A percentile compares a stretch with the other conserved stretches of the same genome.
Conservation (phyloP, 2,797 vertebrate species). For the Enteromius unitaeniatus region DNA sequence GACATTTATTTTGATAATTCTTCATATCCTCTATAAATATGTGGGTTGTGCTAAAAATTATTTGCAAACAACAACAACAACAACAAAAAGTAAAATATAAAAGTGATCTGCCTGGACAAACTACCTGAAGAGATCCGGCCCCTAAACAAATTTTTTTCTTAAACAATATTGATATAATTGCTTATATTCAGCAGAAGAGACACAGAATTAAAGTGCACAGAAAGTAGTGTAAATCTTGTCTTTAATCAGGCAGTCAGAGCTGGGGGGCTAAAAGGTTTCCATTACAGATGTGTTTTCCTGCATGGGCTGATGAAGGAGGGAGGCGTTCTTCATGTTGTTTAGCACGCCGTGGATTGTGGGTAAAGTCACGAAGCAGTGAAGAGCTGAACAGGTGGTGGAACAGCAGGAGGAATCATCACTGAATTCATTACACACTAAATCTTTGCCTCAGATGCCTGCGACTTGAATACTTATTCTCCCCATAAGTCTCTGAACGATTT, state of each 20-base stretch:
- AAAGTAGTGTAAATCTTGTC: neutral
- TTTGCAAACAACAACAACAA: neutral
- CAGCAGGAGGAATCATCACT: constrained; percentile 75
- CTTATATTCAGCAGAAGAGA: neutral
- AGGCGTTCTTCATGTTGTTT: neutral
- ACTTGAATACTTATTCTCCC: constrained; percentile 48
- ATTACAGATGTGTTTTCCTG: constrained; percentile 21
- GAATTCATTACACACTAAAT: constrained; percentile 77
- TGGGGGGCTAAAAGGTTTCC: neutral
- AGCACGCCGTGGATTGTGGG: constrained; percentile 48
- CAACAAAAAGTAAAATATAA: neutral
- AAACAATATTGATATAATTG: neutral
- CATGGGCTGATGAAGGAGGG: neutral
- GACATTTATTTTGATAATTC: neutral
- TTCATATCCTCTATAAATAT: neutral
- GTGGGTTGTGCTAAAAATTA: neutral
- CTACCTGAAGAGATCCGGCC: too few relatives aligned
- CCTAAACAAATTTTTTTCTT: too few relatives aligned
- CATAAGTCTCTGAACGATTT: constrained; percentile 35
- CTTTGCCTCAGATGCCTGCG: constrained; percentile 62
- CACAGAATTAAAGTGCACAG: neutral
- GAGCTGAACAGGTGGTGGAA: constrained; percentile 75
- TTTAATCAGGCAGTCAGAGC: neutral
- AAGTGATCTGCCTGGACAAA: neutral
- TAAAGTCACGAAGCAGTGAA: constrained; percentile 42